Base-by-base conservation (phyloP, 2,113 vertebrate genomes). In the Pogonocichla stellata region DNA sequence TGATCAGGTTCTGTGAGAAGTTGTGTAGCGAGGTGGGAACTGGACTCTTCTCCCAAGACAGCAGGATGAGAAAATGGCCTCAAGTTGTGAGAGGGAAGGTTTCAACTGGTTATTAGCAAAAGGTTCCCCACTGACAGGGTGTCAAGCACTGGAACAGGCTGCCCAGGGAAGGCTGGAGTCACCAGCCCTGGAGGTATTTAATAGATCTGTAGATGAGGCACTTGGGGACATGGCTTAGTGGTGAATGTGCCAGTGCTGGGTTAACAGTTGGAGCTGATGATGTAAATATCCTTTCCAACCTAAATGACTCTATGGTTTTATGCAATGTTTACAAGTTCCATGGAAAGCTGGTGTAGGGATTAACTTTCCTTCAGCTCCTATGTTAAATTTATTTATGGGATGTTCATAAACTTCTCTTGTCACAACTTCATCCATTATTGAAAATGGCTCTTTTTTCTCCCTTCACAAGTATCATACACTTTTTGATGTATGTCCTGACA, bases 1-100 rank as follows among this genome's bases (percentile, higher is more conserved):
- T 10, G 14, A 16, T 5, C 47, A 23, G 54, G 14, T 9, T 33
- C 62, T 62, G n/a, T 6, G 14, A 31, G 47, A 13, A 26, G 25
- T 8, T 42, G 20, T 34, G 15, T 0, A 42, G n/a, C 1, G 0
- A 67, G 17, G 8, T 36, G 18, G 40, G 40, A 61, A 31, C 7
- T 36, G 56, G 62, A 42, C 64, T 56, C 48, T 6, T 43, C 80
- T 70, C 34, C 42, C 48, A 48, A 4, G 34, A 31, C 8, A 36
- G 14, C 0, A 60, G 25, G 54, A 61, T 25, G 24, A 56, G 31
- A 31, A 56, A 69, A 82, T 19, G 34, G 40, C 8, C 56, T 36
- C 48, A 33, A 16, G 34, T 9, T 62, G 71, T 62, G 40, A 24
- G 54, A 33, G 31, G 47, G 22, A 33, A 70, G 26, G 56, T 33